These are phyloP conservation scores for Genyomyrus donnyi DNA, from an alignment of 2,113 vertebrate species.

Conservation along the genomic window DNA sequence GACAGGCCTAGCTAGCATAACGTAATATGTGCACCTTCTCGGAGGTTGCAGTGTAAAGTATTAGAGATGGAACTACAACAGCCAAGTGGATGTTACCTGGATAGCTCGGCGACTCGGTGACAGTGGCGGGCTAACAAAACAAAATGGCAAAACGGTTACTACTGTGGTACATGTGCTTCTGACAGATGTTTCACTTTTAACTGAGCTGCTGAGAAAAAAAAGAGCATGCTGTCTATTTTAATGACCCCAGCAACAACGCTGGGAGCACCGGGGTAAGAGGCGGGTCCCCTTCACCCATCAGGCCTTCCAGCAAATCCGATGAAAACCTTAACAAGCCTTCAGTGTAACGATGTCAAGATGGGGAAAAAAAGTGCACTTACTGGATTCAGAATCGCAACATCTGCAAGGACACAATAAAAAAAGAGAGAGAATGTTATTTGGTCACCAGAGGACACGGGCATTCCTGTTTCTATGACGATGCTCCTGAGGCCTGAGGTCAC, in stretches of 20 bases:
- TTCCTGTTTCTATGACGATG: slow-evolving; percentile 30
- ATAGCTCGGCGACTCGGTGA: slow-evolving; percentile 49
- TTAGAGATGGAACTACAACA: neutral
- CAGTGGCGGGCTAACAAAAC: slow-evolving; percentile 48
- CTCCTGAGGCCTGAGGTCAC: slow-evolving; percentile 24
- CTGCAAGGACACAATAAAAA: slow-evolving; percentile 39
- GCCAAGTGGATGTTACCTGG: slow-evolving; percentile 44
- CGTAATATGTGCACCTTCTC: neutral
- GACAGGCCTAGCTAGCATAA: slow-evolving; percentile 26
- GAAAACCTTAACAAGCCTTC: neutral
- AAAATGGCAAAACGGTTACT: neutral
- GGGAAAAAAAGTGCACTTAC: slow-evolving; percentile 45
- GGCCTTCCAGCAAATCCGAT: neutral
- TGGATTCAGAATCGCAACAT: slow-evolving; percentile 48
- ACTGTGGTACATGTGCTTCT: neutral
- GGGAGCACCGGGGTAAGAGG: neutral
- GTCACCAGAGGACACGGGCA: slow-evolving; percentile 29
- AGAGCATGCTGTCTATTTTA: neutral
- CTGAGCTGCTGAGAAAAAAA: neutral
- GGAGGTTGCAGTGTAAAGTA: neutral
- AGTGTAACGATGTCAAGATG: slow-evolving; percentile 18
- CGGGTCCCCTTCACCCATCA: neutral
- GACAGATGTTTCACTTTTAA: neutral
- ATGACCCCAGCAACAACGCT: neutral
- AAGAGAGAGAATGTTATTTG: slow-evolving; percentile 33